Conservation (phyloP, 2,888 invertebrate species). For the Polymixis lichenea region DNA sequence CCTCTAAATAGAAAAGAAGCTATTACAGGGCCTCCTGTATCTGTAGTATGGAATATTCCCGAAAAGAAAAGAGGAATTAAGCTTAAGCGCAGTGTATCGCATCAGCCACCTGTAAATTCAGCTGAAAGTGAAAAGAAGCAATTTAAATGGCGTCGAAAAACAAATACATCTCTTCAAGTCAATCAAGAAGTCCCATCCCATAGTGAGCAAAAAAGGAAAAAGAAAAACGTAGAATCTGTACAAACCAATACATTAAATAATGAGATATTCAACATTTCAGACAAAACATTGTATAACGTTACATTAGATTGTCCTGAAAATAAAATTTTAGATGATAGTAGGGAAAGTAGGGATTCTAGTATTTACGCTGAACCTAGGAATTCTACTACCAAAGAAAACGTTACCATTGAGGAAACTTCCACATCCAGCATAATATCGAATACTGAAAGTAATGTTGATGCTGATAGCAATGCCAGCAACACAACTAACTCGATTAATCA, state of each 20-base stretch:
- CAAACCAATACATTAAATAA: slow-evolving; percentile 11
- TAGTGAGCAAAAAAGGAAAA: slow-evolving; percentile 39
- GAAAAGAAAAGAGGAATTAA: slow-evolving; percentile 65
- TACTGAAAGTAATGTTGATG: slow-evolving; percentile 69
- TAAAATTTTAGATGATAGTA: slow-evolving; percentile 22
- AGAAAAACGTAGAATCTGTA: slow-evolving; percentile 9
- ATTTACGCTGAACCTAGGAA: slow-evolving; percentile 22
- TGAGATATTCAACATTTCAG: slow-evolving; percentile 1
- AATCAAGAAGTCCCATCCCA: slow-evolving; percentile 10
- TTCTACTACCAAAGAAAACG: slow-evolving; percentile 50
- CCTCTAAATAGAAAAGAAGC: slow-evolving; percentile 10
- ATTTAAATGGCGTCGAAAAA: slow-evolving; percentile 75
- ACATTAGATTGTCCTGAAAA: slow-evolving; percentile 10
- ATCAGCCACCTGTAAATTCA: slow-evolving; percentile 21
- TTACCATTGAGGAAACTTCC: slow-evolving; percentile 72
- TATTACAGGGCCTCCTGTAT: not conserved
- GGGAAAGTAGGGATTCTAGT: slow-evolving; percentile 62
- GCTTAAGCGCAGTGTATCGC: slow-evolving; percentile 65
- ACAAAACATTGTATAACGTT: slow-evolving; percentile 3
- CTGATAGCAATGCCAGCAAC: slow-evolving; percentile 47
- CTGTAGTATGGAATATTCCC: slow-evolving; percentile 6
- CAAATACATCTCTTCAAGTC: slow-evolving; percentile 28
- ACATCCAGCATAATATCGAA: slow-evolving; percentile 75
- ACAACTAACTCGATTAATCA: slow-evolving; percentile 16
- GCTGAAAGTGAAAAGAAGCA: slow-evolving; percentile 62